These are phyloP conservation scores for Paramacrobiotus metropolitanus DNA, from an alignment of 1,140 invertebrate species.

Conservation along the genomic window DNA sequence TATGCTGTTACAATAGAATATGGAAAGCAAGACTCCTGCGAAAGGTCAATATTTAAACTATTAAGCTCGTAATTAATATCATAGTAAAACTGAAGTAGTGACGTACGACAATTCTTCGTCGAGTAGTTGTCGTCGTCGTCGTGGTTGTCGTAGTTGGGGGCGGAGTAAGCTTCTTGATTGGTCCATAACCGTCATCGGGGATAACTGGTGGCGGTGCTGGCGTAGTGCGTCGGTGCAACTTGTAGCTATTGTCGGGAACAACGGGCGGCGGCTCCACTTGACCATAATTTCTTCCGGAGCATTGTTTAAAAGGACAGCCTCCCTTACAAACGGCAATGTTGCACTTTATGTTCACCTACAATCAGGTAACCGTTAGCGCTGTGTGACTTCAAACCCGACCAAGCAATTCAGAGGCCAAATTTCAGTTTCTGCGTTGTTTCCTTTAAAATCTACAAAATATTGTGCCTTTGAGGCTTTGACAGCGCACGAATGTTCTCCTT, in stretches of 20 bases:
- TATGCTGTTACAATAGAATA: too few species aligned
- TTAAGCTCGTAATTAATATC: too few species aligned
- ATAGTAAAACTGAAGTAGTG: too few species aligned
- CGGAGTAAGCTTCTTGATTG: not conserved
- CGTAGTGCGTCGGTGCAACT: not conserved
- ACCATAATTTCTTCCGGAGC: not conserved
- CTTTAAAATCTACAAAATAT: too few species aligned
- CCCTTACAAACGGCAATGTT: not conserved
- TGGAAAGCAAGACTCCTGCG: too few species aligned
- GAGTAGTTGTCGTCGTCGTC: not conserved
- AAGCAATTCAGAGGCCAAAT: too few species aligned
- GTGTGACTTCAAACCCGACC: too few species aligned
- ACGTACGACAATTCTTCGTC: too few species aligned
- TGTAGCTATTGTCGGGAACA: not conserved
- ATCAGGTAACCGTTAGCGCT: not conserved
- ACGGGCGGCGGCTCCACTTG: not conserved
- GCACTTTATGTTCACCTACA: conserved; percentile 3
- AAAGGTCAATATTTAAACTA: too few species aligned
- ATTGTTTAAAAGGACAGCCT: not conserved
- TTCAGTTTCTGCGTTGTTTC: too few species aligned
- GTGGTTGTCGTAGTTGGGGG: not conserved
- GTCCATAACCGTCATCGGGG: not conserved
- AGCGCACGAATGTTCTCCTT: too few species aligned
- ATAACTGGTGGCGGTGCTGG: not conserved
- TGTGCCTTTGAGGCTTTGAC: too few species aligned